phyloP scores from a whole-genome alignment of 64 coral and sea anemone species.

The Trachythela sp. region DNA sequence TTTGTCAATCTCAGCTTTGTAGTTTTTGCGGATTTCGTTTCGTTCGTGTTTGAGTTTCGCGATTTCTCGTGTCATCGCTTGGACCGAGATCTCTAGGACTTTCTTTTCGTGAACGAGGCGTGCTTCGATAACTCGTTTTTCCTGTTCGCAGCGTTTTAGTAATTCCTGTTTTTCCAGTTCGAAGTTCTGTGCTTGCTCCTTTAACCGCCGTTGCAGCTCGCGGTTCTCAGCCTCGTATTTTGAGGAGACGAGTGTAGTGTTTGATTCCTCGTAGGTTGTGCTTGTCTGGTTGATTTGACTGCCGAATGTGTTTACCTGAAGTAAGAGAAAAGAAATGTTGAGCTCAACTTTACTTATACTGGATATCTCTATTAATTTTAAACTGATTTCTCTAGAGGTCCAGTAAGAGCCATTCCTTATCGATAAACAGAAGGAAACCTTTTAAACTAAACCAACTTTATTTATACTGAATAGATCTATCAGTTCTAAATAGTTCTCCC shows the following conservation, averaged over 20 bases:
- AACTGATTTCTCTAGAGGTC: too few species aligned
- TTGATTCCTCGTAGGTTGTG: not conserved
- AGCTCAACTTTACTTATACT: too few species aligned
- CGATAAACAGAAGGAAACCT: too few species aligned
- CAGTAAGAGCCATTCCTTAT: too few species aligned
- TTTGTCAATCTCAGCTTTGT: constrained; percentile 11
- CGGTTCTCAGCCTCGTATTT: not conserved
- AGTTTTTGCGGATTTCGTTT: not conserved
- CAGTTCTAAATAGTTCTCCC: too few species aligned
- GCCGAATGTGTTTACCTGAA: too few species aligned
- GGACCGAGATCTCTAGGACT: not conserved
- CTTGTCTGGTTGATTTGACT: too few species aligned
- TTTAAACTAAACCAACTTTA: too few species aligned
- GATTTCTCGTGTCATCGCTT: not conserved
- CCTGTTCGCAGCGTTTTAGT: not conserved
- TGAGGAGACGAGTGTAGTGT: not conserved
- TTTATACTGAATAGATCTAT: too few species aligned
- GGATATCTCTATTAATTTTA: too few species aligned
- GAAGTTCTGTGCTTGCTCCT: not conserved
- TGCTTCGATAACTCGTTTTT: not conserved
- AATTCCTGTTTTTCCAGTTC: not conserved
- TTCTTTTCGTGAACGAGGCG: not conserved
- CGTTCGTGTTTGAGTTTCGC: not conserved
- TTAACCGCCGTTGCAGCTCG: not conserved
- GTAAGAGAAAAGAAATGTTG: too few species aligned